A percentile compares a stretch with the other conserved stretches of the same genome.
Conservation (phyloP, 2,888 invertebrate species). For the Colletes collaris region DNA sequence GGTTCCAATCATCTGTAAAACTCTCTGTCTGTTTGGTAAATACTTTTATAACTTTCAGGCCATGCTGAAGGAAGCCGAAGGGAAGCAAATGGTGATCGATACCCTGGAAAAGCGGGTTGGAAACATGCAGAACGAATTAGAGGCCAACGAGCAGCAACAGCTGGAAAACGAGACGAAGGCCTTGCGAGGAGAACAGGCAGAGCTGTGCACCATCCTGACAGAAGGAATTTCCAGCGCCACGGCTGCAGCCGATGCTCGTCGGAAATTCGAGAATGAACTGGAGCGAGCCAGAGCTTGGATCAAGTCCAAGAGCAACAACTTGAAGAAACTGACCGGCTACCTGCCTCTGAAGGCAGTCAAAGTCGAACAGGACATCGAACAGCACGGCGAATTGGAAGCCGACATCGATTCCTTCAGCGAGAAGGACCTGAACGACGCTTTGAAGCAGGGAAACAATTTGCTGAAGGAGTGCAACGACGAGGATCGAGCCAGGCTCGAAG, state of each 20-base stretch:
- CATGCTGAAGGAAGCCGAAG: conserved; percentile 92
- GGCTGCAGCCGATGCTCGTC: conserved; percentile 88
- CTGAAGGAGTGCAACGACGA: conserved; percentile 92
- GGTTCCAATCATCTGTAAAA: too few relatives aligned
- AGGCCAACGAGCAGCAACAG: conserved; percentile 92
- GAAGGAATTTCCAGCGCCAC: conserved; percentile 89
- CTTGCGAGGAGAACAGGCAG: conserved; percentile 90
- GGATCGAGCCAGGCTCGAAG: conserved; percentile 87
- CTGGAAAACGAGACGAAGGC: conserved; percentile 89
- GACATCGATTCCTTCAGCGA: conserved; percentile 92
- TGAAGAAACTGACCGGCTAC: conserved; percentile 90
- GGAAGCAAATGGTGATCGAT: conserved; percentile 92
- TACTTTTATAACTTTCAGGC: conserved; percentile 79
- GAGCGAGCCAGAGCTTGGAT: conserved; percentile 93
- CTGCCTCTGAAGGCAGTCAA: conserved; percentile 91
- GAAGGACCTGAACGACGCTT: conserved; percentile 89
- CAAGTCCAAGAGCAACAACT: conserved; percentile 89
- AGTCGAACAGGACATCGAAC: conserved; percentile 92
- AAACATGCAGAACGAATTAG: conserved; percentile 93
- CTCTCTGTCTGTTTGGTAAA: neutral
- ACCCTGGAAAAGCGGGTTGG: conserved; percentile 92
- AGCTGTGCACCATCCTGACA: conserved; percentile 88
- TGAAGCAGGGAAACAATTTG: conserved; percentile 90
- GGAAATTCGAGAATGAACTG: conserved; percentile 90
- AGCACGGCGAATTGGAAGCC: conserved; percentile 89